Percentiles rank a stretch among this genome's conserved stretches.
phyloP scores from a whole-genome alignment of 23 tunicate genomes.

The Halocynthia aurantium region DNA sequence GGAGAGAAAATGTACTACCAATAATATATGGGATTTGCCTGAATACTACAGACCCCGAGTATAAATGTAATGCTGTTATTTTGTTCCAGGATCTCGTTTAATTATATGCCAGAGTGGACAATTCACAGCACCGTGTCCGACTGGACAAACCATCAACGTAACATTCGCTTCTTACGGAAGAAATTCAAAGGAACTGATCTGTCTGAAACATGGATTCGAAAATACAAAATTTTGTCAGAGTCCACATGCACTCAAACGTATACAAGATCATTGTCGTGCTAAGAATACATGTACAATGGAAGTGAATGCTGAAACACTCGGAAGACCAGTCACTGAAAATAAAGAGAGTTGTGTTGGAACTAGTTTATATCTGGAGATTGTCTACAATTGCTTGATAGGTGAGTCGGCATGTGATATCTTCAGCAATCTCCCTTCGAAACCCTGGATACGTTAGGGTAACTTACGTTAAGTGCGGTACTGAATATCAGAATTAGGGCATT shows the following conservation, averaged over 20 bases:
- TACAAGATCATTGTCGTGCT: conserved; percentile 6
- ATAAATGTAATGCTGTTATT: background rate
- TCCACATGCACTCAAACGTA: conserved; percentile 8
- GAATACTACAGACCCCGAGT: no score
- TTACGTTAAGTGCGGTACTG: no score
- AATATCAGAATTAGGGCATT: no score
- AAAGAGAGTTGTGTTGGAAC: conserved; percentile 11
- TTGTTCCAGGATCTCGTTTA: conserved; percentile 3
- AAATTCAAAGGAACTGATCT: conserved; percentile 4
- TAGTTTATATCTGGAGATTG: conserved; percentile 7
- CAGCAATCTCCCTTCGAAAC: background rate
- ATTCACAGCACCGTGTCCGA: conserved; percentile 12
- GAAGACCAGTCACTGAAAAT: conserved; percentile 5
- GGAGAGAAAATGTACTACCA: no score
- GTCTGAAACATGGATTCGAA: conserved; percentile 14
- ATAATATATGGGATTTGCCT: no score
- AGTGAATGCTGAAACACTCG: conserved; percentile 4
- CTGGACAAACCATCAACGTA: conserved; percentile 14
- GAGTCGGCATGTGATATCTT: background rate
- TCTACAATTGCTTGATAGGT: conserved; percentile 15
- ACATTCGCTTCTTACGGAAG: conserved; percentile 18
- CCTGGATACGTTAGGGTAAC: no score
- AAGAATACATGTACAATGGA: conserved; percentile 13
- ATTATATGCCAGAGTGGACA: conserved; percentile 22
- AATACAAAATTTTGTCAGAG: conserved; percentile 3